Base-by-base conservation (phyloP, 2,797 vertebrate genomes). In the Mastacembelus armatus region DNA sequence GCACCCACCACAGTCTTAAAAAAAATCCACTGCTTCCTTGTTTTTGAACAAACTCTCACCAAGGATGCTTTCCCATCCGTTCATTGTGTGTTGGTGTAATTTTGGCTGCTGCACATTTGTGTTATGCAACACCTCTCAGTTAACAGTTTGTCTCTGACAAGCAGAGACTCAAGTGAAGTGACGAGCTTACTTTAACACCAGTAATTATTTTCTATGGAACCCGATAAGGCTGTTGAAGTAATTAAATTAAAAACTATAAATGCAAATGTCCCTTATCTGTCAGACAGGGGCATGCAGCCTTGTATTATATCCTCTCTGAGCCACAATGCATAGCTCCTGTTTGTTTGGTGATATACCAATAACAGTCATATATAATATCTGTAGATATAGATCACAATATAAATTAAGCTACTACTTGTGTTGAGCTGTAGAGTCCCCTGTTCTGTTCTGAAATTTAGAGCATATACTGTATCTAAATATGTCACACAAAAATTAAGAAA, bases 41-140 rank as follows among this genome's bases (percentile, higher is more conserved):
- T 22, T 26, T 27, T 55, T 66, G 14, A 59, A 40, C 27, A 40
- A 35, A 65, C 42, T 29, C 59, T 49, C 52, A 62, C 57, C 51
- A 61, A 63, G 57, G 69, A 62, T 7, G 35, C 40, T 3, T 54
- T 62, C 15, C 72, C 9, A 54, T 47, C 64, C 43, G 55, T 35
- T 48, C 12, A 10, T 26, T 58, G 57, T 33, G 48, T n/a, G 40
- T 38, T 44, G 33, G 54, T 29, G 11, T n/a, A 18, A 16, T 8
- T 30, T 14, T 38, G 38, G 16, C 33, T n/a, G 6, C 15, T 35
- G n/a, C 29, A 3, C 12, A 39, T 42, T 42, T 19, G 18, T 19
- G 9, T 42, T 42, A 42, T 5, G 39, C 39, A 42, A 42, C 18
- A 54, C 12, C 9, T 66, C 27, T 40, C 43, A 10, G 27, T 11